Percentiles rank a stretch among this genome's conserved stretches.
Evolutionary conservation across 2,797 vertebrate species (phyloP).

Genomic region (Enteromius anoplus): DNA sequence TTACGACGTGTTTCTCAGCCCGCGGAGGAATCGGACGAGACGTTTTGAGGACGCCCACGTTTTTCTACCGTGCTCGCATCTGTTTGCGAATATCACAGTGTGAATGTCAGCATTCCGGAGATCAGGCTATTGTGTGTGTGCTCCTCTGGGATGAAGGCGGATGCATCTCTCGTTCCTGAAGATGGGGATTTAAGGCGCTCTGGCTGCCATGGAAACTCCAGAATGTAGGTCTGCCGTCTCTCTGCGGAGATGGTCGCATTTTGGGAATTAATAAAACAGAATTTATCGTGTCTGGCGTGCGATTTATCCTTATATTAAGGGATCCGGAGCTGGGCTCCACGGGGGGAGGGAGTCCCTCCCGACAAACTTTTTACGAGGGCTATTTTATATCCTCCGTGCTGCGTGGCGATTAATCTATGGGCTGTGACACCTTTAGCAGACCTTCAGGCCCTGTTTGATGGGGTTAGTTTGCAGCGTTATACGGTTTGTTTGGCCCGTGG

Average conservation of each 20-base stretch:
- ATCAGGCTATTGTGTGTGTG: not conserved
- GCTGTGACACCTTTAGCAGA: slow-evolving; percentile 77
- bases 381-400: slow-evolving; percentile 60
- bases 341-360: slow-evolving; percentile 55
- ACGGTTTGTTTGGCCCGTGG: slow-evolving; percentile 63
- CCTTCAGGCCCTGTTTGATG: slow-evolving; percentile 73
- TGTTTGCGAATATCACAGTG: slow-evolving; percentile 21
- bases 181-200: slow-evolving; percentile 55
- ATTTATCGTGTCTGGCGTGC: slow-evolving; percentile 81
- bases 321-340: slow-evolving; percentile 63
- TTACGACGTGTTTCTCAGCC: slow-evolving; percentile 2
- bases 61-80: not conserved
- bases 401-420: slow-evolving; percentile 77
- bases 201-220: slow-evolving; percentile 78
- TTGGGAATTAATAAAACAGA: slow-evolving; percentile 79
- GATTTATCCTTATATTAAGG: slow-evolving; percentile 79
- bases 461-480: slow-evolving; percentile 67
- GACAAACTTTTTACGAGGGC: slow-evolving; percentile 64
- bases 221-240: slow-evolving; percentile 77
- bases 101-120: slow-evolving; percentile 28
- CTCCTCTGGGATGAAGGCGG: slow-evolving; percentile 51
- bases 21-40: slow-evolving; percentile 7
- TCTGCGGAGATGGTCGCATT: slow-evolving; percentile 68
- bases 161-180: slow-evolving; percentile 62
- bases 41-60: slow-evolving; percentile 27